Conservation (phyloP, 2,113 vertebrate species). For the Onychostoma macrolepis region DNA sequence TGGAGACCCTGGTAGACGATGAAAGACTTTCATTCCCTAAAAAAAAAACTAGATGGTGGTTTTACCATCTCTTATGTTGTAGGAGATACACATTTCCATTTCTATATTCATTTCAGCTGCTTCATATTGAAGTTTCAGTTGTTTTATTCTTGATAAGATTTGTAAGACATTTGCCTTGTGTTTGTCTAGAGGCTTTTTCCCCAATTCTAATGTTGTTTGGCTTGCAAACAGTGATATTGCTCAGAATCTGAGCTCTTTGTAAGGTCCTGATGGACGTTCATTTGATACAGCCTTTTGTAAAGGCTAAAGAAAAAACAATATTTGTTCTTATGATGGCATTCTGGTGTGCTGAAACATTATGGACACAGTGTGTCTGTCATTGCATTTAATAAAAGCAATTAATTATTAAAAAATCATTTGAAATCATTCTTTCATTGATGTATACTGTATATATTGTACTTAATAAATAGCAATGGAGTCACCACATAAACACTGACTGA, state of each 20-base stretch:
- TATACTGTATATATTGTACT: background rate
- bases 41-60: constrained; percentile 53
- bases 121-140: constrained; percentile 49
- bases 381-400: constrained; percentile 56
- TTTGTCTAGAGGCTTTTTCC: constrained; percentile 3
- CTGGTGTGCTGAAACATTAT: constrained; percentile 29
- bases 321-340: constrained; percentile 43
- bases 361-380: constrained; percentile 63
- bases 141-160: constrained; percentile 15
- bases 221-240: constrained; percentile 28
- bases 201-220: constrained; percentile 27
- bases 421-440: background rate
- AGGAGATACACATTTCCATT: constrained; percentile 58
- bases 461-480: background rate
- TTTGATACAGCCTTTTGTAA: constrained; percentile 53
- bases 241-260: constrained; percentile 48
- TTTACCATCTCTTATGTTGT: constrained; percentile 49
- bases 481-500: background rate
- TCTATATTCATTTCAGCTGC: constrained; percentile 6
- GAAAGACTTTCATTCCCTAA: constrained; percentile 35
- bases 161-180: background rate
- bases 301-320: constrained; percentile 40
- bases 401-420: constrained; percentile 16
- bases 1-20: constrained; percentile 81
- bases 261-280: constrained; percentile 37